Conservation (phyloP, 2,113 vertebrate genomes). For the Lonchura striata region DNA sequence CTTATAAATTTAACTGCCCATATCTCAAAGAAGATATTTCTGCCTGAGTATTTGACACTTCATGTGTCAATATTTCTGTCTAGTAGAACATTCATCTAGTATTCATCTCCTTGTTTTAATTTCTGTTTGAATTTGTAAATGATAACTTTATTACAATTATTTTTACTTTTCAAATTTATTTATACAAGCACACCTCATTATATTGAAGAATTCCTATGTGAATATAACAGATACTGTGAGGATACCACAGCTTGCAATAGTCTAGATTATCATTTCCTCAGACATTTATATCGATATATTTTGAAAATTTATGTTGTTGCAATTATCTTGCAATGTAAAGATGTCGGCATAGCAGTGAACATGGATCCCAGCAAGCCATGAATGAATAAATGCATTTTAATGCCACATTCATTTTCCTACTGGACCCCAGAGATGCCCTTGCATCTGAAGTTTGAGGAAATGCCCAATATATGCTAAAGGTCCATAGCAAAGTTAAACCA, state of each 20-base stretch:
- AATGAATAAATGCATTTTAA: constrained; percentile 51
- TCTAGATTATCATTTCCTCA: background rate
- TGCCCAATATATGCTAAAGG: background rate
- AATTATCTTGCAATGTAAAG: background rate
- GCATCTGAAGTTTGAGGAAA: constrained; percentile 75
- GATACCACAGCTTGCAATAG: background rate
- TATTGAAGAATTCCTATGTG: background rate
- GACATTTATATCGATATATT: background rate
- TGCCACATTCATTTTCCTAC: constrained; percentile 80
- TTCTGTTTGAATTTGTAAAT: constrained; percentile 21
- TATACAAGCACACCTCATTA: background rate
- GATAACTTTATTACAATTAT: background rate
- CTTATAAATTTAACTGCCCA: background rate
- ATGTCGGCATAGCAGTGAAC: background rate
- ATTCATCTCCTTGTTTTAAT: background rate
- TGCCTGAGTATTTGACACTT: background rate
- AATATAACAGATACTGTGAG: constrained; percentile 25
- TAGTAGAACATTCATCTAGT: background rate
- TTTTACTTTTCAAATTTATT: constrained; percentile 43
- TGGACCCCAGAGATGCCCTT: constrained; percentile 77
- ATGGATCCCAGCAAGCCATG: background rate
- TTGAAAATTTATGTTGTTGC: background rate
- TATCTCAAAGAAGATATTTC: background rate
- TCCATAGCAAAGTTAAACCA: background rate
- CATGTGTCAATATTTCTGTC: background rate